Base-by-base conservation (phyloP, 1,140 invertebrate genomes). In the Yoshiicerus persimilis region DNA sequence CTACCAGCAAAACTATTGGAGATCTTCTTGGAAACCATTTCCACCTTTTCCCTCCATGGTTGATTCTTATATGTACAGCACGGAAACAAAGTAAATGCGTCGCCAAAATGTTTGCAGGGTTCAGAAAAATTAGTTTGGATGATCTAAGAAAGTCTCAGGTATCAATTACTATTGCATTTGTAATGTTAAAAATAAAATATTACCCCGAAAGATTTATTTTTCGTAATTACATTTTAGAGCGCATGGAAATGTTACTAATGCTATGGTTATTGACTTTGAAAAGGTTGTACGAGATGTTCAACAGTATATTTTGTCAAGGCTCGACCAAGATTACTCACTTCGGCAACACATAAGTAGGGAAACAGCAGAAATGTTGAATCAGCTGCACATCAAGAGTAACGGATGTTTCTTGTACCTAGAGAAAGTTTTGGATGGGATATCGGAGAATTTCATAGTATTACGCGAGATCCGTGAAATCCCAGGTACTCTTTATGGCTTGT, bases 341-440 rank as follows among this genome's bases (percentile, higher is more conserved):
- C 92, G 97, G 88, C 95, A 96, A 91, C 96, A 97, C 91, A 95
- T 97, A 83, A 96, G 94, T 85, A 93, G 94, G 91, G 96, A 97
- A 91, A 98, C 97, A 0, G 97, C 98, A 0, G 97, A 98, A 90
- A 98, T 98, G 93, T 93, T 99, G 9, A 98, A 99, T 92, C 97
- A 98, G 91, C 93, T 99, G 9, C 96, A 99, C 91, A 99, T 99
- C 89, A 99, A 99, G 92, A 98, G 97, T 91, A 98, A 99, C 92
- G 98, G 98, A 0, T 99, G 98, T 92, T 89, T 90, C 64, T 93
- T 99, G 0, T 99, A 99, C 91, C 92, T 99, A 87, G 97, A 99
- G 92, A 97, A 97, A 92, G 96, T 98, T 4, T 93, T 99, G 32
- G 97, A 99, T 91, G 97, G 97, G 0, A 97, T 99, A 0, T 96